Base-by-base conservation (phyloP, 2,797 vertebrate species). In the Thripadectes ignobilis region DNA sequence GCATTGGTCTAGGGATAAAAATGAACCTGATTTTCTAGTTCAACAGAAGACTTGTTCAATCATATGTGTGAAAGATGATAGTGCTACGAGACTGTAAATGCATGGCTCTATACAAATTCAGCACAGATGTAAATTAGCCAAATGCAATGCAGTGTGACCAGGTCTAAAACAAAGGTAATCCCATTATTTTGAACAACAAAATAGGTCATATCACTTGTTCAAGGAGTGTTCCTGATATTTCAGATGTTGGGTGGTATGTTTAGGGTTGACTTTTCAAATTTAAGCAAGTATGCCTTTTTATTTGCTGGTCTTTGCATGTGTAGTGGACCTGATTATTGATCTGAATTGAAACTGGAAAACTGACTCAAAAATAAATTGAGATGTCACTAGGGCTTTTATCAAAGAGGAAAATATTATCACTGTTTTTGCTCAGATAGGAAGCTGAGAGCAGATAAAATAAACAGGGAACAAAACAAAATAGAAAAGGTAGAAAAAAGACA, bases 321-420 rank as follows among this genome's bases (percentile, higher is more conserved):
- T 81, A 45, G n/a, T 82, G 55, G 32, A 81, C 41, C 32, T 38
- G 22, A 55, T 39, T 89, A 58, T 85, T 95, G 89, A 88, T 65
- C 61, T 84, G 66, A 95, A 90, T 59, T 90, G 66, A 78, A 95
- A 27, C 26, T 73, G 74, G 65, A 78, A 92, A 32, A 41, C 34
- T 73, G 78, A 94, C 88, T 86, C 5, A 69, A 93, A 94, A 92
- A 74, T 57, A 90, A 95, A 81, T 89, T 94, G 74, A 78, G 34
- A 71, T 91, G 58, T 93, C 89, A 76, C 29, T 68, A 30, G 54
- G 61, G 66, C 3, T 14, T 69, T 94, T 94, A 69, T 96, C 91
- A 83, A 96, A 94, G 79, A 86, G 75, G 62, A 94, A 85, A 92
- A 91, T 80, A 66, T 48, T 85, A 51, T 43, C 12, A 11, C 46